Percentiles rank a stretch among this genome's conserved stretches.
These are phyloP conservation scores for Crossocerus cetratus DNA, from an alignment of 2,888 invertebrate species.

Conservation along the genomic window DNA sequence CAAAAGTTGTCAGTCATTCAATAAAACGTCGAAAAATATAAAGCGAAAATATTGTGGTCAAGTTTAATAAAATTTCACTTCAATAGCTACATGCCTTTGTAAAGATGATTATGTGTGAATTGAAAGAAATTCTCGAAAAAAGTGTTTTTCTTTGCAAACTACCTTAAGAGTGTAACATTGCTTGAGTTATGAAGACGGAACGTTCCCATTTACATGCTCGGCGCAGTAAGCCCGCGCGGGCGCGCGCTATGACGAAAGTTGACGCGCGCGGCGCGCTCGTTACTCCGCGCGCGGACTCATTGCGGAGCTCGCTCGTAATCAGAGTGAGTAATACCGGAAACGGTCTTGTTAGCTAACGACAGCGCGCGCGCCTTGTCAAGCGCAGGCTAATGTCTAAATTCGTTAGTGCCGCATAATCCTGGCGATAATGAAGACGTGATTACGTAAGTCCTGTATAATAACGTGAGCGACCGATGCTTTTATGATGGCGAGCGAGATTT, in stretches of 20 bases:
- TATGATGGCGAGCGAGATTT: not conserved
- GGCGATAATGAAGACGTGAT: not conserved
- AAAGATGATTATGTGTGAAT: no score
- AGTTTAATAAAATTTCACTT: no score
- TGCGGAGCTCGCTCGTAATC: not conserved
- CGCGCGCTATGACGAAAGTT: slow-evolving; percentile 23
- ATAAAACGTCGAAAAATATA: no score
- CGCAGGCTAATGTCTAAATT: slow-evolving; percentile 1
- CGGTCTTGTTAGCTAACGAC: not conserved
- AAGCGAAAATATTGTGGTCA: no score
- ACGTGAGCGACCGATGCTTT: not conserved
- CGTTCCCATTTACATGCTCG: no score
- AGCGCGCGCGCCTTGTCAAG: not conserved
- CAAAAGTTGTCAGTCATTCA: no score
- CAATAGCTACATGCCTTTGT: no score
- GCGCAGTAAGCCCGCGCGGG: not conserved
- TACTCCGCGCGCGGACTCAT: not conserved
- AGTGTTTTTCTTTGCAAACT: no score
- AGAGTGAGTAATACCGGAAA: not conserved
- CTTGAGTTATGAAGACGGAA: no score
- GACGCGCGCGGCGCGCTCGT: slow-evolving; percentile 12
- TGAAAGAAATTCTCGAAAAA: no score
- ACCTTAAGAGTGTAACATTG: no score
- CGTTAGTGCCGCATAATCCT: not conserved
- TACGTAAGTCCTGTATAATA: not conserved